Percentiles rank a stretch among this genome's conserved stretches.
These are phyloP conservation scores for Parus major DNA, from an alignment of 2,113 vertebrate species.

Conservation along the genomic window DNA sequence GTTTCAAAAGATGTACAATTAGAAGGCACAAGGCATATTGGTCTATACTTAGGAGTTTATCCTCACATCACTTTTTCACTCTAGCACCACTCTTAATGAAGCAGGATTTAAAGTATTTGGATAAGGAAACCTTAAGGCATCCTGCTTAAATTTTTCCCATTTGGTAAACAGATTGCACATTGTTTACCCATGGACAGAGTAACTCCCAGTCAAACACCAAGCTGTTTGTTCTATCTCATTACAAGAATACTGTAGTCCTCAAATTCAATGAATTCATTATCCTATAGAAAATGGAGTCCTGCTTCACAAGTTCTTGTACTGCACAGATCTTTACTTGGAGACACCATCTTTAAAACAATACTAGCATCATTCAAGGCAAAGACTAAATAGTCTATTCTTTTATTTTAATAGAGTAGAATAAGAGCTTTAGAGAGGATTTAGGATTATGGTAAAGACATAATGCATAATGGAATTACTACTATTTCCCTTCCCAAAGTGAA, in stretches of 20 bases:
- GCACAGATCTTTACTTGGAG: background rate
- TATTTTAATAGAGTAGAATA: conserved; percentile 31
- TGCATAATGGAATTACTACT: conserved; percentile 32
- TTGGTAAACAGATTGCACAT: background rate
- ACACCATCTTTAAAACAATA: background rate
- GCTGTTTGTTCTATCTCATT: background rate
- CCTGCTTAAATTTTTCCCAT: background rate
- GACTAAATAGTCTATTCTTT: background rate
- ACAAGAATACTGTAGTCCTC: background rate
- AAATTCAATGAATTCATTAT: background rate
- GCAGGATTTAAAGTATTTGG: background rate
- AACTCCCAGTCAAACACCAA: background rate
- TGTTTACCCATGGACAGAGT: background rate
- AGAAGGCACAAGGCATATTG: background rate
- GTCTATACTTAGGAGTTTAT: background rate
- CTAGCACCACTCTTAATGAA: background rate
- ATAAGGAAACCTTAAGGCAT: background rate
- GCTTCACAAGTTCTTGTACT: background rate
- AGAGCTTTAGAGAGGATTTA: conserved; percentile 46
- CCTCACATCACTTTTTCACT: background rate
- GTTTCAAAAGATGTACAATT: background rate
- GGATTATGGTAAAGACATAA: conserved; percentile 39
- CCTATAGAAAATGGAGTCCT: background rate
- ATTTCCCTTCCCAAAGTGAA: conserved; percentile 42
- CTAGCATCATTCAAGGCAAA: background rate